Base-by-base conservation (phyloP, 1,140 invertebrate species). In the Parasteatoda tepidariorum region DNA sequence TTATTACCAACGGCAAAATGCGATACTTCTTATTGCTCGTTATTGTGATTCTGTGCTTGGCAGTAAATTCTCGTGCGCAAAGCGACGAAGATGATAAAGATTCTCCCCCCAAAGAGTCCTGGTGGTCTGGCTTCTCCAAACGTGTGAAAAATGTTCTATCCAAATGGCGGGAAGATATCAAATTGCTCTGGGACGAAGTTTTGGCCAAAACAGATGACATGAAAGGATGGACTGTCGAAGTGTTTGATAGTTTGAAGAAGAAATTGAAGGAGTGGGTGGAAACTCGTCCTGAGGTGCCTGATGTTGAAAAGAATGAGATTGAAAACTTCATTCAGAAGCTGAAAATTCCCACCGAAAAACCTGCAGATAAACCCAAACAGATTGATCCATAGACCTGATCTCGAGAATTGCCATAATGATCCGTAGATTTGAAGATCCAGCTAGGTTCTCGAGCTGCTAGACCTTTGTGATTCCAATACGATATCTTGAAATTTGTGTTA, bases 241-340 rank as follows among this genome's bases (percentile, higher is more conserved):
- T 83, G 59, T 66, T 83, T 28, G 81, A 83, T 13, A 66, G 59
- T 24, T 38, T 83, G n/a, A 83, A 83, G 57, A 24, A 11, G 0
- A 83, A 74, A 30, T 11, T 83, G 57, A 83, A 74, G 26, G 70
- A 83, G 13, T 83, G 81, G 81, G 28, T 83, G 11, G 81, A 83
- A 13, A 66, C 26, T 6, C 57, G 70, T 9, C 28, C 57, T 5
- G 81, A 83, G 18, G 24, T 83, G n/a, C 81, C 81, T 7, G 81
- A 83, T 5, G 68, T 66, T n/a, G 81, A 83, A 38, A 83, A 83
- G 70, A 83, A 83, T 30, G 81, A 83, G 24, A 83, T 83, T 24
- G 81, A 83, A 30, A 74, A 31, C 9, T 83, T 83, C 61, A 83
- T 83, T 41, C 54, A 22, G 57, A 83, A 83, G 11, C 62, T 83